A percentile compares a stretch with the other conserved stretches of the same genome.
phyloP scores from a whole-genome alignment of 2,113 vertebrate genomes.

The Lethenteron reissneri region DNA sequence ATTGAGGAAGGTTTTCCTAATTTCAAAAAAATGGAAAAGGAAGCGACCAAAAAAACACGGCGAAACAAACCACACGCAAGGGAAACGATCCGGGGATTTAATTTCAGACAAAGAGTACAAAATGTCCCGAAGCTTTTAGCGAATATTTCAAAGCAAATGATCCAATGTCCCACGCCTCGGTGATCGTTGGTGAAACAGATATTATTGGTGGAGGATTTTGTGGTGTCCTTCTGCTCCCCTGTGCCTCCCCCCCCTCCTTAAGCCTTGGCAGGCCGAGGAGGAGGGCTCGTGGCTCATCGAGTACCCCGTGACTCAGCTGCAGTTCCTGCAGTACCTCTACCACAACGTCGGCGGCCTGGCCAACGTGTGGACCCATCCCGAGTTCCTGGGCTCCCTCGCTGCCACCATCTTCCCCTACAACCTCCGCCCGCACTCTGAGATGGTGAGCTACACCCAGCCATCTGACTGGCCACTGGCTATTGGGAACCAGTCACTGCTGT shows the following conservation, averaged over 20 bases:
- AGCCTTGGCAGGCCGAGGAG: conserved; percentile 97
- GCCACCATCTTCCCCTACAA: conserved; percentile 89
- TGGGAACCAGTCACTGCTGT: too few relatives aligned
- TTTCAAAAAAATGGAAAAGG: too few relatives aligned
- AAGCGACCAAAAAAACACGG: too few relatives aligned
- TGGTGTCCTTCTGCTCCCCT: conserved; percentile 7
- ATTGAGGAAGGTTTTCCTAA: too few relatives aligned
- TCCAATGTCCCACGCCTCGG: too few relatives aligned
- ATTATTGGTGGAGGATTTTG: background rate
- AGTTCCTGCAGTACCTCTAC: conserved; percentile 91
- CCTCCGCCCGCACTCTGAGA: conserved; percentile 86
- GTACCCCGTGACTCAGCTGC: conserved; percentile 90
- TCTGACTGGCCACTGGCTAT: too few relatives aligned
- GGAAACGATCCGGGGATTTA: too few relatives aligned
- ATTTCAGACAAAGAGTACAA: too few relatives aligned
- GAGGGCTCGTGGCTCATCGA: conserved; percentile 93
- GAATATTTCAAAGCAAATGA: too few relatives aligned
- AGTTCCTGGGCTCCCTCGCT: conserved; percentile 74
- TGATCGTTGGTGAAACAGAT: too few relatives aligned
- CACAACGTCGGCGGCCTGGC: conserved; percentile 75
- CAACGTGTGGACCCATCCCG: conserved; percentile 77
- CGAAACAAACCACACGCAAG: too few relatives aligned
- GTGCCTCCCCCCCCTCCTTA: conserved; percentile 4
- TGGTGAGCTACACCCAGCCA: conserved; percentile 29
- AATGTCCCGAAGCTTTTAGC: too few relatives aligned